Percentiles rank a stretch among this genome's conserved stretches.
phyloP scores from a whole-genome alignment of 2,888 invertebrate species.

The Netelia melanura region DNA sequence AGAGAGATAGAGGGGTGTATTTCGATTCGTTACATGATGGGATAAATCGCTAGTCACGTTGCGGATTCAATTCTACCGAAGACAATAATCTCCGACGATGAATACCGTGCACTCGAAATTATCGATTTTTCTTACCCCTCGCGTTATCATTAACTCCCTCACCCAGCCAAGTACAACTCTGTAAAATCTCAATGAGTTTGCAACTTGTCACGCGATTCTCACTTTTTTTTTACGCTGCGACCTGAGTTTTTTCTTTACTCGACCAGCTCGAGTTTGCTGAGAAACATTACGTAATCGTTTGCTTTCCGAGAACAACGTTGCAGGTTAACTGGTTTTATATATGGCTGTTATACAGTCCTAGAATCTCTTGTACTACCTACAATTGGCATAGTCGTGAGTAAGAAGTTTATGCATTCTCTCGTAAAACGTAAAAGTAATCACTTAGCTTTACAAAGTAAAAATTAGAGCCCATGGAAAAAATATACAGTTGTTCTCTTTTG shows the following conservation, averaged over 20 bases:
- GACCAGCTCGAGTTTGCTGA: not conserved
- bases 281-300: slow-evolving; percentile 2
- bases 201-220: slow-evolving; percentile 3
- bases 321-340: not conserved
- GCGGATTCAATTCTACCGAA: no score
- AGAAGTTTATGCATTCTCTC: not conserved
- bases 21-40: no score
- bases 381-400: not conserved
- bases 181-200: slow-evolving; percentile 2
- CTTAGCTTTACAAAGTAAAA: no score
- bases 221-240: not conserved
- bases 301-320: slow-evolving; percentile 1
- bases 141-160: not conserved
- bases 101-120: no score
- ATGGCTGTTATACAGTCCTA: not conserved
- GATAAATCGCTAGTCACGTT: no score
- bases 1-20: no score
- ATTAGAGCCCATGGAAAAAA: no score
- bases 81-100: no score
- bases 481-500: no score
- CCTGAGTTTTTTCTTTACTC: not conserved
- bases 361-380: not conserved
- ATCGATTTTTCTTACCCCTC: not conserved
- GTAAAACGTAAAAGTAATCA: not conserved
- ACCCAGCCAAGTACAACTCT: no score